phyloP scores from a whole-genome alignment of 2,113 vertebrate genomes.

The Chlorocebus sabaeus region DNA sequence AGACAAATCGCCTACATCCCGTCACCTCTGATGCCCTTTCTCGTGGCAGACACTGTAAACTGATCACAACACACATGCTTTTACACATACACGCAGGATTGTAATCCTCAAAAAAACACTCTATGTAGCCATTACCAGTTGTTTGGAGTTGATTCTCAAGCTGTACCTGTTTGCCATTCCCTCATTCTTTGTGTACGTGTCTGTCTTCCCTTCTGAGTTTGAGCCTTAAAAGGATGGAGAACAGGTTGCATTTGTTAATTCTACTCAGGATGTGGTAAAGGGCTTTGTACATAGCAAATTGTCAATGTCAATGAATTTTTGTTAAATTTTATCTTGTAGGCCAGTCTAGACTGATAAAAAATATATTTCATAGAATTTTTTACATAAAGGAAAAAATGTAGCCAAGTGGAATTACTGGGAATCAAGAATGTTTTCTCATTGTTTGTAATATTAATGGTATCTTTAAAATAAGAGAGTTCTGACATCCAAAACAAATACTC shows the following conservation, averaged over 20 bases:
- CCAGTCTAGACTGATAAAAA: background rate
- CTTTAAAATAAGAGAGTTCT: background rate
- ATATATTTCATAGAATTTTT: background rate
- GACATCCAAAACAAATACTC: background rate
- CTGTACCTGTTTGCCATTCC: background rate
- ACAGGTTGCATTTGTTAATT: background rate
- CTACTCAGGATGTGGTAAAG: background rate
- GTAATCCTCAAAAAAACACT: background rate
- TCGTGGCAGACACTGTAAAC: background rate
- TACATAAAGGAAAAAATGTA: background rate
- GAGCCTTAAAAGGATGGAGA: background rate
- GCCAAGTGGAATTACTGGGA: background rate
- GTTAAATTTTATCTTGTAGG: background rate
- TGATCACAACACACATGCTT: background rate
- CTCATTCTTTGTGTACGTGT: background rate
- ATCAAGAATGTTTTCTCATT: slow-evolving; percentile 9
- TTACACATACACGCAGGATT: background rate
- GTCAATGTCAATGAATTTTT: background rate
- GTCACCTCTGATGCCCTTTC: background rate
- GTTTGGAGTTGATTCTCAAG: background rate
- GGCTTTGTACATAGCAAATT: background rate
- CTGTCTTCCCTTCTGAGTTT: background rate
- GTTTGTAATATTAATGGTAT: background rate
- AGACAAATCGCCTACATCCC: background rate
- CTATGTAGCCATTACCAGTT: background rate